A percentile compares a stretch with the other conserved stretches of the same genome.
phyloP scores from a whole-genome alignment of 1,140 invertebrate genomes.

The Rhopalosiphum padi region DNA sequence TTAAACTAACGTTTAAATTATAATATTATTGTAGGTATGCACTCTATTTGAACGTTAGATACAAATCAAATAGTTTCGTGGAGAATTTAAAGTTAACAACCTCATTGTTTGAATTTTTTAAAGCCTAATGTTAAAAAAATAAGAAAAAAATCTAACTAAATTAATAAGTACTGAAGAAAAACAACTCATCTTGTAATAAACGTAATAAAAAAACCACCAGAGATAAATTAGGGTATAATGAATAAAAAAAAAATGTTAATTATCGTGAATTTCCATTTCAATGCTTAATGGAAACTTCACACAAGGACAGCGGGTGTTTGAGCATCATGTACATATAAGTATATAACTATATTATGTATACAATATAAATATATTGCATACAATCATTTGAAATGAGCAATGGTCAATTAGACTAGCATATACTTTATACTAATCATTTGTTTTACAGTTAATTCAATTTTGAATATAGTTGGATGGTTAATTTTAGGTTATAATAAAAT shows the following conservation, averaged over 20 bases:
- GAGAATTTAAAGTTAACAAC: slow-evolving; percentile 26
- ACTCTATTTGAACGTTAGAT: not conserved
- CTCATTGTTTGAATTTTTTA: slow-evolving; percentile 16
- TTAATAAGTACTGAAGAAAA: not conserved
- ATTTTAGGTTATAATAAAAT: slow-evolving; percentile 38
- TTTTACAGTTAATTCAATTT: slow-evolving; percentile 47
- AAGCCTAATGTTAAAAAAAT: not conserved
- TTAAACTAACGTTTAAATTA: not conserved
- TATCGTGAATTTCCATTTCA: not conserved
- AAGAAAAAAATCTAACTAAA: not conserved
- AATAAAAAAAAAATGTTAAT: slow-evolving; percentile 15
- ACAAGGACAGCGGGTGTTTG: not conserved
- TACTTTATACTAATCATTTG: not conserved
- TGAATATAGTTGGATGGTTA: not conserved
- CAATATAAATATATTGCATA: not conserved
- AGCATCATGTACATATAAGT: not conserved
- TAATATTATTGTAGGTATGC: not conserved
- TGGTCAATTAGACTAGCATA: not conserved
- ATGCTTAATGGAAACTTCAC: not conserved
- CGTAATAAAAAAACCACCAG: not conserved
- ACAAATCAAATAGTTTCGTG: not conserved
- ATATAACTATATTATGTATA: not conserved
- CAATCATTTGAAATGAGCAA: not conserved
- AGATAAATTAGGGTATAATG: not conserved
- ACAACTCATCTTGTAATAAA: not conserved